These are phyloP conservation scores for Nebria ingens DNA, from an alignment of 1,140 invertebrate species.

Conservation along the genomic window DNA sequence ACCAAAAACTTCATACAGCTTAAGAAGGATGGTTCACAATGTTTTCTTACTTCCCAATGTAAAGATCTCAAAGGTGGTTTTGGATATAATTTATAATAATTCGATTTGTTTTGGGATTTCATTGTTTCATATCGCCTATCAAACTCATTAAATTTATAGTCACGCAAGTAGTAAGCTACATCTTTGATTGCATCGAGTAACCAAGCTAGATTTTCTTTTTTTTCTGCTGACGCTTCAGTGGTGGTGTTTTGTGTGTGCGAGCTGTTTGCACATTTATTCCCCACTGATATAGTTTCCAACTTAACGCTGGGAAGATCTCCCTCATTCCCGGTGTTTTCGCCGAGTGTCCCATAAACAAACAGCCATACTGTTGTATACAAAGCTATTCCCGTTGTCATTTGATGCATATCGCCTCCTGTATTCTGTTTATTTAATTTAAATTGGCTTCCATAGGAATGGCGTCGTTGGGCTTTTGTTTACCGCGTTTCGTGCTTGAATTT, in stretches of 20 bases:
- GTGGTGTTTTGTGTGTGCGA: neutral
- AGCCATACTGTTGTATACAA: neutral
- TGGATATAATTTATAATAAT: slow-evolving; percentile 40
- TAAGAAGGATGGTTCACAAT: slow-evolving; percentile 41
- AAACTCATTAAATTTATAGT: slow-evolving; percentile 52
- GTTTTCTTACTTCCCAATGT: slow-evolving; percentile 49
- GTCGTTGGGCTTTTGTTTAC: too few species aligned
- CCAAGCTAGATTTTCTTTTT: neutral
- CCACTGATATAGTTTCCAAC: neutral
- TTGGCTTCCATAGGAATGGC: neutral
- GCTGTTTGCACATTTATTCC: neutral
- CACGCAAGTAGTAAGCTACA: slow-evolving; percentile 47
- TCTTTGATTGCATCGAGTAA: slow-evolving; percentile 35
- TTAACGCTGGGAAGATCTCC: neutral
- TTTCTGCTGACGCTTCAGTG: neutral
- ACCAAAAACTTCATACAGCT: slow-evolving; percentile 46
- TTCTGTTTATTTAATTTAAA: neutral
- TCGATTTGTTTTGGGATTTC: slow-evolving; percentile 19
- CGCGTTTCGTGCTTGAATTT: too few species aligned
- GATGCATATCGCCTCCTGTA: neutral
- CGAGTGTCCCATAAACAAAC: neutral
- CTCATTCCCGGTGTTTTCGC: neutral
- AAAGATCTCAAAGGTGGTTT: slow-evolving; percentile 40
- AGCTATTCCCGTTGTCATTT: neutral
- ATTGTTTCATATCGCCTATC: slow-evolving; percentile 40